Evolutionary conservation across 1,140 invertebrate species (phyloP).

Genomic region (Heliconius congener): DNA sequence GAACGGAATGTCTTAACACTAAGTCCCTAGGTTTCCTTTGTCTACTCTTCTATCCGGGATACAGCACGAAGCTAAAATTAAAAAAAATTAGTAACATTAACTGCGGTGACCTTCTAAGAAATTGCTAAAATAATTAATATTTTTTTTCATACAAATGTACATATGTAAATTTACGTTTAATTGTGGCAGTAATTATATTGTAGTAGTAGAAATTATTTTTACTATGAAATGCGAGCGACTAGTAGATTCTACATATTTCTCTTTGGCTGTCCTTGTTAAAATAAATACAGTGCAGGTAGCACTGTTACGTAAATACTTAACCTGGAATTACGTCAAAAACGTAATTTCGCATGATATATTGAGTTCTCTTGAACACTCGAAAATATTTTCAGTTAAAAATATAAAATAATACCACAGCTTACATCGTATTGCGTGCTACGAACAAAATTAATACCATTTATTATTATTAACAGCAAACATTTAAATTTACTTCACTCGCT

Average conservation of each 20-base stretch:
- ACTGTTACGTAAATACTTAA: background rate
- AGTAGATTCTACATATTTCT: background rate
- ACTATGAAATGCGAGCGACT: too few species aligned
- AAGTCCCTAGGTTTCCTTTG: too few species aligned
- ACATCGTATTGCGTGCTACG: background rate
- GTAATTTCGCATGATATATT: constrained; percentile 4
- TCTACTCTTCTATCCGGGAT: too few species aligned
- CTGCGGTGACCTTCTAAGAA: too few species aligned
- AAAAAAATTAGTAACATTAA: too few species aligned
- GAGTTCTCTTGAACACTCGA: background rate
- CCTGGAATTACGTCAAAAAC: background rate
- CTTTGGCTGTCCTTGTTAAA: background rate
- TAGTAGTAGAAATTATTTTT: too few species aligned
- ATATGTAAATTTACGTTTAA: too few species aligned
- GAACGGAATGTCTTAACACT: too few species aligned
- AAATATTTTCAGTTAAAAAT: background rate
- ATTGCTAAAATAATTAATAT: too few species aligned
- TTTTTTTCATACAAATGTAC: too few species aligned
- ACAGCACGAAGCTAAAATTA: too few species aligned
- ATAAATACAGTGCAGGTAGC: background rate
- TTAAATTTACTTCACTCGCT: background rate
- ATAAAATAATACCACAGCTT: background rate
- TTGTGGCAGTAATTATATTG: too few species aligned
- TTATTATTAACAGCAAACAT: background rate
- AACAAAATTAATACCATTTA: background rate